phyloP scores from a whole-genome alignment of 2,888 invertebrate species.

The Abrostola triplasia region DNA sequence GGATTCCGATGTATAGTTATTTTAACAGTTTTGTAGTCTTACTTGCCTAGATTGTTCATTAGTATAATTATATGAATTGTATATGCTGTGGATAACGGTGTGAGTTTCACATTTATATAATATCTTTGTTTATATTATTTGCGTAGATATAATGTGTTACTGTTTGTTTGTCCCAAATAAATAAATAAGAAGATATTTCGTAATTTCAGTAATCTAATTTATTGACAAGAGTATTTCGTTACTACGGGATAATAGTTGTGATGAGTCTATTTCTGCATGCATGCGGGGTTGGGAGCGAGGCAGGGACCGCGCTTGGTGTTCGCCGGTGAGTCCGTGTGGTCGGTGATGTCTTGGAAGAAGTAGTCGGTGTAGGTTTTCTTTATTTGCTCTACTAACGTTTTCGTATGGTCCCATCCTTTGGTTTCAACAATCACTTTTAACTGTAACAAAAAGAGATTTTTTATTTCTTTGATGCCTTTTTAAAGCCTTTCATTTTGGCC shows the following conservation, averaged over 20 bases:
- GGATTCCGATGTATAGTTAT: no score
- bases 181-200: no score
- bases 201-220: neutral
- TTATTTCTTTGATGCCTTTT: no score
- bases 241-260: neutral
- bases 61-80: no score
- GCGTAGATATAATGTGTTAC: no score
- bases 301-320: slow-evolving; percentile 36
- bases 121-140: no score
- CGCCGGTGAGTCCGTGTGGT: neutral
- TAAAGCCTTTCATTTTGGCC: no score
- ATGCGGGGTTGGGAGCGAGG: slow-evolving; percentile 38
- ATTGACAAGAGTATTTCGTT: slow-evolving; percentile 9
- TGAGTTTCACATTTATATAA: no score
- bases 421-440: slow-evolving; percentile 96
- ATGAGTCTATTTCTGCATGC: slow-evolving; percentile 37
- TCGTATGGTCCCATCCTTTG: slow-evolving; percentile 93
- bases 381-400: slow-evolving; percentile 76
- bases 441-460: slow-evolving; percentile 76
- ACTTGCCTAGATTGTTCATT: no score
- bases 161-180: no score
- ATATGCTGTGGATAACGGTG: no score
- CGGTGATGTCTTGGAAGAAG: slow-evolving; percentile 53
- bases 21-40: no score
- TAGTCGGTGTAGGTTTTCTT: slow-evolving; percentile 90